Conservation (phyloP, 2,797 vertebrate genomes). For the Squalus acanthias region DNA sequence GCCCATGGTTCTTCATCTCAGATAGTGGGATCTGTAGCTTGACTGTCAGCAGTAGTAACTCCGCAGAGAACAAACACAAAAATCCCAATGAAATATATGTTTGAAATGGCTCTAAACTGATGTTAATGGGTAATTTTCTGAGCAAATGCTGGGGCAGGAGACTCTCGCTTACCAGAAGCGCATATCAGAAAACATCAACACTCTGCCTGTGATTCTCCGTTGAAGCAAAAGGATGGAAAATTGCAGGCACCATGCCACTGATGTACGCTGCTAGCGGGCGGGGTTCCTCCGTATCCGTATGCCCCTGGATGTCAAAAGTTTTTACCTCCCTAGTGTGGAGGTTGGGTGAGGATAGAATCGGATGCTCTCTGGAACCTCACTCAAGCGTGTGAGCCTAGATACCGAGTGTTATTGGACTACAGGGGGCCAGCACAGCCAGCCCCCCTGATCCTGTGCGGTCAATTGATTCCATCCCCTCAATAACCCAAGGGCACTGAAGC, state of each 20-base stretch:
- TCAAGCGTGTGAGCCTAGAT: not conserved
- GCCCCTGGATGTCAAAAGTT: not conserved
- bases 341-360: not conserved
- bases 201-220: too few species aligned
- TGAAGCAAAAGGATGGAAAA: not conserved
- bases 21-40: not conserved
- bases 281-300: not conserved
- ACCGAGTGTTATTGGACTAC: not conserved
- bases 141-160: too few species aligned
- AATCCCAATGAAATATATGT: not conserved
- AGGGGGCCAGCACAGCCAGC: not conserved
- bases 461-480: not conserved
- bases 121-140: not conserved
- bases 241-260: not conserved
- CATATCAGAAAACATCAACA: too few species aligned
- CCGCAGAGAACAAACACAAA: not conserved
- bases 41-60: not conserved
- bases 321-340: not conserved
- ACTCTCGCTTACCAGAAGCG: too few species aligned
- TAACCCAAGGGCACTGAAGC: not conserved
- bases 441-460: not conserved
- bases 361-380: not conserved
- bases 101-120: not conserved
- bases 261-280: not conserved
- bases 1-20: not conserved